These are phyloP conservation scores for Amphipyra tragopoginis DNA, from an alignment of 2,888 invertebrate genomes.

Conservation along the genomic window DNA sequence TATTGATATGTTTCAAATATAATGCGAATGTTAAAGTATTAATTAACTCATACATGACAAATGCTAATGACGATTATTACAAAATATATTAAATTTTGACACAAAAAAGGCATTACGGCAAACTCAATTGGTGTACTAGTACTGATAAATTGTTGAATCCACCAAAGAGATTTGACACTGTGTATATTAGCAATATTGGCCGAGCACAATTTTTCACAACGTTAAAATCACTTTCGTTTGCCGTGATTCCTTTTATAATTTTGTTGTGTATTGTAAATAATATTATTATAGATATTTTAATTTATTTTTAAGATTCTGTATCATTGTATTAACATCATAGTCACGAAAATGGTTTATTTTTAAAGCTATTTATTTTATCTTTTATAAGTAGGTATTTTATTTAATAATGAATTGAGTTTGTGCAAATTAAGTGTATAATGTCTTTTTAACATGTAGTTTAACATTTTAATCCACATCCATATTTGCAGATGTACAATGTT, in stretches of 20 bases:
- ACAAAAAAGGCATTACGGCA: conserved; percentile 71
- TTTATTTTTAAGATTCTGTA: conserved; percentile 77
- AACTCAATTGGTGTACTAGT: conserved; percentile 55
- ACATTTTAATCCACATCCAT: conserved; percentile 79
- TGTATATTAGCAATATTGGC: conserved; percentile 58
- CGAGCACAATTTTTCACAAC: conserved; percentile 48
- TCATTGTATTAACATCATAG: conserved; percentile 82
- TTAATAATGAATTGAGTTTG: conserved; percentile 83
- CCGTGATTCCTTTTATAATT: conserved; percentile 69
- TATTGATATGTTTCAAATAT: conserved; percentile 58
- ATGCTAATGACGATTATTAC: conserved; percentile 64
- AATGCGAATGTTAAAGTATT: conserved; percentile 62
- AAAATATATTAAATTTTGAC: conserved; percentile 64
- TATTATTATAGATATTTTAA: conserved; percentile 71
- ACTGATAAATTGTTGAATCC: conserved; percentile 54
- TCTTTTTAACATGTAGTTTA: conserved; percentile 73
- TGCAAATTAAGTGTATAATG: conserved; percentile 83
- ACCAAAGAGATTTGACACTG: conserved; percentile 56
- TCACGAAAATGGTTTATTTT: conserved; percentile 82
- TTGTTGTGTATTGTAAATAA: conserved; percentile 74
- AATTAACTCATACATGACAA: conserved; percentile 75
- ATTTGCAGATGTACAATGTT: conserved; percentile 90
- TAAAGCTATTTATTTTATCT: conserved; percentile 86
- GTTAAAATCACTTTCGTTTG: conserved; percentile 58
- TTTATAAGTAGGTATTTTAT: conserved; percentile 84